phyloP scores from a whole-genome alignment of 2,113 vertebrate genomes.

The Vulpes ferrilata region DNA sequence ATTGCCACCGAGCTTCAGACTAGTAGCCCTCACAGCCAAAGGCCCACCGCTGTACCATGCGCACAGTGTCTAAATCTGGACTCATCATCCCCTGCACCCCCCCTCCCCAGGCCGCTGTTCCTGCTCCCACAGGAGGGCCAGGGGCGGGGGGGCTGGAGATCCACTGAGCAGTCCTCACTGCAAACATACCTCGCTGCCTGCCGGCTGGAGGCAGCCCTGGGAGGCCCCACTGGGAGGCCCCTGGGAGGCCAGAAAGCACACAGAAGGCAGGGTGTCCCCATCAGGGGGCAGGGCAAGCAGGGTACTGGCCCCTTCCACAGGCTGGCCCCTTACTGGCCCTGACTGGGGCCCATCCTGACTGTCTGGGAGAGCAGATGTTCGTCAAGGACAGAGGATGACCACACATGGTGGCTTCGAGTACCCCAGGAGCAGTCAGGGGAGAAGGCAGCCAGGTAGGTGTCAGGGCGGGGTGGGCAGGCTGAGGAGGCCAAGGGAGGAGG shows the following conservation, averaged over 20 bases:
- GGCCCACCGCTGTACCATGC: too few relatives aligned
- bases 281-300: neutral
- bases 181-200: accelerated
- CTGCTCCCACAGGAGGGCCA: neutral
- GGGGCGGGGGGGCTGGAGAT: neutral
- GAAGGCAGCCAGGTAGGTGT: neutral
- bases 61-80: neutral
- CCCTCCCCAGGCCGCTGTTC: neutral
- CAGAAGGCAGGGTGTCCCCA: neutral
- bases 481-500: neutral
- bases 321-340: neutral
- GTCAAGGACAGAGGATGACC: neutral
- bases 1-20: neutral
- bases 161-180: accelerated
- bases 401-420: neutral
- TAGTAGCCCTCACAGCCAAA: neutral
- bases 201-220: neutral
- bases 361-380: neutral
- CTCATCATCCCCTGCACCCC: accelerated
- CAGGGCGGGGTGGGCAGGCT: too few relatives aligned
- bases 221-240: neutral
- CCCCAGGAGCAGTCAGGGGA: neutral
- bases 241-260: neutral
- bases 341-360: neutral
- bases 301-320: neutral